phyloP scores from a whole-genome alignment of 2,797 vertebrate species.

The Cryptoblepharus egeriae region DNA sequence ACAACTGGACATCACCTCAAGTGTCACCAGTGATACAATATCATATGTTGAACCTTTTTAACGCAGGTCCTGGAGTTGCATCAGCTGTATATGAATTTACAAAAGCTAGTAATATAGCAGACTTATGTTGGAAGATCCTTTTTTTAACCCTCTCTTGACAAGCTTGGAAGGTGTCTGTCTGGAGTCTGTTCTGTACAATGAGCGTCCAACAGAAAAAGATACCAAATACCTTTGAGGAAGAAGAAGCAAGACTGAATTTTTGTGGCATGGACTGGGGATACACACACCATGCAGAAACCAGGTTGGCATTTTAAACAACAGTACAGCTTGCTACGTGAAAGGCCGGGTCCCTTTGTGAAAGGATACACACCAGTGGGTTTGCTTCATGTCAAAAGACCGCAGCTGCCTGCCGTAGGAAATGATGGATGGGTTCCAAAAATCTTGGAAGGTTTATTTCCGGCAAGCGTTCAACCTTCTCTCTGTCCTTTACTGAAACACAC shows the following conservation, averaged over 20 bases:
- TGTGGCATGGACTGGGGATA: too few relatives aligned
- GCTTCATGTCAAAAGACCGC: background rate
- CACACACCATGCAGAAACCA: background rate
- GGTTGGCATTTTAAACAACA: background rate
- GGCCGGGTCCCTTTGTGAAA: accelerated
- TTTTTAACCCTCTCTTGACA: too few relatives aligned
- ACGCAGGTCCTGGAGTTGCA: too few relatives aligned
- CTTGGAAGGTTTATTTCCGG: accelerated
- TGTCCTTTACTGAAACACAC: accelerated
- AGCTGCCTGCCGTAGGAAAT: background rate
- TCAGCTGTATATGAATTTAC: too few relatives aligned
- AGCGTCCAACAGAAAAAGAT: background rate
- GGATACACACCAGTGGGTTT: background rate
- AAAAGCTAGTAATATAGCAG: too few relatives aligned
- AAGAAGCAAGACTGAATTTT: too few relatives aligned
- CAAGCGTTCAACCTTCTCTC: accelerated
- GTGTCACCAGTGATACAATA: too few relatives aligned
- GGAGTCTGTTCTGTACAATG: background rate
- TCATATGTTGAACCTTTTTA: too few relatives aligned
- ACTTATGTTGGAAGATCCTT: too few relatives aligned
- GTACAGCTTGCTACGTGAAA: background rate
- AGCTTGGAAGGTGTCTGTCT: too few relatives aligned
- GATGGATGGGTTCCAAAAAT: background rate
- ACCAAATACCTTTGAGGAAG: too few relatives aligned
- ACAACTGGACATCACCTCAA: too few relatives aligned